A percentile compares a stretch with the other conserved stretches of the same genome.
phyloP scores from a whole-genome alignment of 1,140 invertebrate species.

The Campoletis sonorensis region DNA sequence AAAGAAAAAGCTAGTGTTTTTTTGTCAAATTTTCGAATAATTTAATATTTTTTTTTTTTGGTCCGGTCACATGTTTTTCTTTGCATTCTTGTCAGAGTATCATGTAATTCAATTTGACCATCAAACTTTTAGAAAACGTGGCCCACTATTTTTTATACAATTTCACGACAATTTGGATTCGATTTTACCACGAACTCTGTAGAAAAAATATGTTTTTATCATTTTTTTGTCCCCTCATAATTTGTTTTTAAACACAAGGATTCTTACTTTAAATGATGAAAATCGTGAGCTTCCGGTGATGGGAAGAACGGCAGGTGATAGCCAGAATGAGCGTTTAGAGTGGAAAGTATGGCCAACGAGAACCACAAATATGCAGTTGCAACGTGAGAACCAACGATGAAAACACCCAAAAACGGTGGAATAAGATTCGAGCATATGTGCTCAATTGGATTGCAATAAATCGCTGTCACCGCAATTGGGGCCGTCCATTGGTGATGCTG shows the following conservation, averaged over 20 bases:
- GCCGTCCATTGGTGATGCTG: constrained; percentile 93
- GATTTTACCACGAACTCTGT: too few species aligned
- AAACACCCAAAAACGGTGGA: constrained; percentile 88
- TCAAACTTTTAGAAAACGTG: too few species aligned
- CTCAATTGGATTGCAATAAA: constrained; percentile 93
- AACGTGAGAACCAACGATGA: constrained; percentile 89
- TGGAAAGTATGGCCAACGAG: constrained; percentile 86
- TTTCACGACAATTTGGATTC: too few species aligned
- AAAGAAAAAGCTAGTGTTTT: too few species aligned
- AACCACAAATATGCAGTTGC: constrained; percentile 92
- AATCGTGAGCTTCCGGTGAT: constrained; percentile 94
- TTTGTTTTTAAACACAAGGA: neutral
- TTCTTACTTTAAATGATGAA: constrained; percentile 87
- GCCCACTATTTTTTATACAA: too few species aligned
- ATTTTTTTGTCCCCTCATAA: too few species aligned
- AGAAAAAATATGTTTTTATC: too few species aligned
- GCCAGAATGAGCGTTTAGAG: constrained; percentile 91
- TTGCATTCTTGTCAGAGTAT: neutral
- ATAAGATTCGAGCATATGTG: constrained; percentile 90
- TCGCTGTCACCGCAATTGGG: constrained; percentile 87
- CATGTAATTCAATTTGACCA: too few species aligned
- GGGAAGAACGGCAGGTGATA: constrained; percentile 93
- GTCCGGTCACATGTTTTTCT: too few species aligned
- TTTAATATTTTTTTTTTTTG: too few species aligned
- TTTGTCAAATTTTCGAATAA: too few species aligned